Conservation (phyloP, 2,888 invertebrate species). For the Coleophora deauratella region DNA sequence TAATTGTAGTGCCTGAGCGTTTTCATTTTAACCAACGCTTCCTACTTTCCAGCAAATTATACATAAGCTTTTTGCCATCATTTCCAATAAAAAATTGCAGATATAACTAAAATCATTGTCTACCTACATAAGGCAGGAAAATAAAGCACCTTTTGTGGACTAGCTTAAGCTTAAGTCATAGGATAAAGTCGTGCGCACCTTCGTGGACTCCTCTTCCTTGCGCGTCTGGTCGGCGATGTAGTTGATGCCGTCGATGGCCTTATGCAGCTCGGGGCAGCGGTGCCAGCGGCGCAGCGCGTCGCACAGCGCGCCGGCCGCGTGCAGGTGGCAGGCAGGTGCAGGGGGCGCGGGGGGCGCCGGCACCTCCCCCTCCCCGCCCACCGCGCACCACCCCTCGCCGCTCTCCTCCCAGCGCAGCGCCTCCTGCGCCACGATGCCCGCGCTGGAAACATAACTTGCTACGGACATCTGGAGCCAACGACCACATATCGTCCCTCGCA, state of each 20-base stretch:
- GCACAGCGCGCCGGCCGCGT: conserved; percentile 74
- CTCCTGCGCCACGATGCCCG: conserved; percentile 34
- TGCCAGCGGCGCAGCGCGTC: conserved; percentile 85
- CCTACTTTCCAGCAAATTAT: too few species aligned
- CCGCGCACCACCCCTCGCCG: conserved; percentile 24
- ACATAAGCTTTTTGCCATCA: too few species aligned
- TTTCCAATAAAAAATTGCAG: too few species aligned
- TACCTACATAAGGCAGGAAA: too few species aligned
- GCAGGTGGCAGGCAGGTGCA: conserved; percentile 74
- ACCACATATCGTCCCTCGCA: too few species aligned
- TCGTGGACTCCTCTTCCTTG: conserved; percentile 92
- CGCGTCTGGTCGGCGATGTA: conserved; percentile 95
- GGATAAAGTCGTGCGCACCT: conserved; percentile 72
- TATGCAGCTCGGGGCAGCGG: conserved; percentile 92
- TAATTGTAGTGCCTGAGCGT: too few species aligned
- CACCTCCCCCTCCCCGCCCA: conserved; percentile 13
- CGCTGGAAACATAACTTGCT: conserved; percentile 24
- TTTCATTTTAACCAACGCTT: too few species aligned
- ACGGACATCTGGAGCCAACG: too few species aligned
- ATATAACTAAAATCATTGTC: too few species aligned
- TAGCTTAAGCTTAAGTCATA: too few species aligned
- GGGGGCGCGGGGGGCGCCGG: conserved; percentile 49
- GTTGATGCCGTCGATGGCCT: conserved; percentile 93
- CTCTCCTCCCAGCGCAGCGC: conserved; percentile 23
- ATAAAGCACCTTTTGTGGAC: too few species aligned